A percentile compares a stretch with the other conserved stretches of the same genome.
Conservation (phyloP, 2,113 vertebrate genomes). For the Oxyura jamaicensis region DNA sequence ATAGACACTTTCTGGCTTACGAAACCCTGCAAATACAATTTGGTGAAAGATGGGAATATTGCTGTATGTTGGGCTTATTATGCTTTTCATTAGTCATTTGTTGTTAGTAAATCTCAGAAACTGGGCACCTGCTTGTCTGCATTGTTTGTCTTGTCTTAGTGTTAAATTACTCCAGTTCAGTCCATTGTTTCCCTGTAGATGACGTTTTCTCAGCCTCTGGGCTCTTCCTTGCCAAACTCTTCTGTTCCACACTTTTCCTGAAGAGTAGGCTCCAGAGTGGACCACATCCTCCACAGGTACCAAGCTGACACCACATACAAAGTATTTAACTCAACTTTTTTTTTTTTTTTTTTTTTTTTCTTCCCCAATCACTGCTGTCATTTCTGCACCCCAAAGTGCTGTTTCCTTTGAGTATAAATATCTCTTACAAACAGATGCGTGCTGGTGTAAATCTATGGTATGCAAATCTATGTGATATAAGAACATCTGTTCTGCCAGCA, state of each 20-base stretch:
- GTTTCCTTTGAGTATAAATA: neutral
- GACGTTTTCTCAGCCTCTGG: neutral
- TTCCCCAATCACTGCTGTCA: accelerated
- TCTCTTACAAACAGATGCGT: neutral
- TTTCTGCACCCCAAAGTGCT: neutral
- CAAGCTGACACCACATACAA: neutral
- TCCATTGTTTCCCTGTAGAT: neutral
- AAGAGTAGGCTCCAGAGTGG: neutral
- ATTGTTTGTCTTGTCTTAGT: neutral
- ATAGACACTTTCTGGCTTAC: neutral
- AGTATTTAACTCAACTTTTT: neutral
- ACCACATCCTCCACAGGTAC: neutral
- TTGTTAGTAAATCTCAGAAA: neutral
- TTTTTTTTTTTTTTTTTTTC: neutral
- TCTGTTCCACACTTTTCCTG: neutral
- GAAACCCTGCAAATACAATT: neutral
- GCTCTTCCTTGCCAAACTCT: neutral
- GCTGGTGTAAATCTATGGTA: neutral
- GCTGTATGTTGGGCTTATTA: neutral
- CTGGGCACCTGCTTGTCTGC: accelerated
- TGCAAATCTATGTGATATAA: neutral
- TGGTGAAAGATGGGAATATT: neutral
- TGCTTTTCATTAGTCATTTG: neutral
- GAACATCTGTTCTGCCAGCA: neutral
- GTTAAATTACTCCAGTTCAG: neutral